Evolutionary conservation across 2,797 vertebrate genomes (phyloP), one percentile per base, ranked within the genome.

Genomic region (Lacerta viridis): DNA sequence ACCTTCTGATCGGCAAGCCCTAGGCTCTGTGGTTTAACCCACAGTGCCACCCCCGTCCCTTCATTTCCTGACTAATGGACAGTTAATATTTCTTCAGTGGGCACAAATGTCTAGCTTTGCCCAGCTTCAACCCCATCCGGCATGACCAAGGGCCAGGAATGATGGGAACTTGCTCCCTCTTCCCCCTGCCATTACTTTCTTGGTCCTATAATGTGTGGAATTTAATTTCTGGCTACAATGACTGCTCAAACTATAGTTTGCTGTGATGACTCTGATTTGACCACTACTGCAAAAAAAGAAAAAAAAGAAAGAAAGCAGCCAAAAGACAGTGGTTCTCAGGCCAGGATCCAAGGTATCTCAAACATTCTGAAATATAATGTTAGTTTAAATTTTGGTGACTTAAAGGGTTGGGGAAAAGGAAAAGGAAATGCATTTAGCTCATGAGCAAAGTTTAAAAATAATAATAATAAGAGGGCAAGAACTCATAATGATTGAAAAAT

Each of bases 401-500:
- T 68, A 90, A 3, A 3, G 20, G 86, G 71, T 4, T 29, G 39
- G 46, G 41, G 85, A 50, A 5, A 18, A 72, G 41, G 4, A 89
- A 79, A 83, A 17, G 25, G n/a, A 27, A 59, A 89, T 81, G 82
- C 11, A 88, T 84, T 88, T 81, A 88, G 77, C 86, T 91, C 86
- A 72, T 77, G 71, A 93, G 88, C 50, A 29, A 94, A 93, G 80
- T 29, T 59, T 61, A 20, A 50, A 46, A 15, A 43, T 33, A 41
- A 25, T 33, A 33, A 33, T 33, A 33, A 43, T 13, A 84, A 92
- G 91, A 91, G 64, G 41, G 82, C 83, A 92, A 84, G 92, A 94
- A 94, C 89, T 91, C 87, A 90, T 89, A 88, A 74, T 1, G 1
- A 88, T 0, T 94, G 90, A 93, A 23, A 64, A 96, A 94, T 0